Base-by-base conservation (phyloP, 2,797 vertebrate species). In the Xenentodon cancila region DNA sequence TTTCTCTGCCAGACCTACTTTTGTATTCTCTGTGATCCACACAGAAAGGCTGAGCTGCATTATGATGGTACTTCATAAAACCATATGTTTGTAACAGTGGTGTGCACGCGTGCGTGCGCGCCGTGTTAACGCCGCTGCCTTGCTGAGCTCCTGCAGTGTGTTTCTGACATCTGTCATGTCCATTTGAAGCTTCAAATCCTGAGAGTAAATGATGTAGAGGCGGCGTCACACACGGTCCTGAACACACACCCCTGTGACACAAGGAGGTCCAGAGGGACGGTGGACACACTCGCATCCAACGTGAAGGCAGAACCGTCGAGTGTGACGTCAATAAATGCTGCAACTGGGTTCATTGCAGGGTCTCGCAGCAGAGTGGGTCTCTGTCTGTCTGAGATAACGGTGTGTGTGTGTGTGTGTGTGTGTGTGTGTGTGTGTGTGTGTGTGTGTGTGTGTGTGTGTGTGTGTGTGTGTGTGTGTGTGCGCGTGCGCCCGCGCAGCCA, bases 121-220 rank as follows among this genome's bases (percentile, higher is more conserved):
- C 7, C 17, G 2, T 18, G 15, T 16, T 25, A 32, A 32, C 5
- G 49, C 27, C 27, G 7, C 27, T 27, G 27, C 3, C 49, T 51
- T 12, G 3, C 49, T 52, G 25, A 25, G 3, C 5, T 5, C 25
- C 25, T 25, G 25, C 25, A 3, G 25, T 3, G 25, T 25, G 25
- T 25, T 51, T 11, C 44, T 59, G 46, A 59, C 32, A 27, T 60
- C 47, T 50, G 47, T 50, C 34, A 25, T 40, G 58, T 20, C 43
- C 16, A 40, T 17, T 43, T 8, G 6, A 19, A 13, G 46, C 32
- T 19, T 40, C 32, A 34, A n/a, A 49, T n/a, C 57, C 30, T 4
- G 20, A 0, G 32, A 8, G 20, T 46, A 44, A 40, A 8, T 9
- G 6, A 9, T 32, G 9, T 32, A 32, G 32, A 32, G 6, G 32